These are phyloP conservation scores for Mellilla xanthometata DNA, from an alignment of 2,888 invertebrate genomes.

Conservation along the genomic window DNA sequence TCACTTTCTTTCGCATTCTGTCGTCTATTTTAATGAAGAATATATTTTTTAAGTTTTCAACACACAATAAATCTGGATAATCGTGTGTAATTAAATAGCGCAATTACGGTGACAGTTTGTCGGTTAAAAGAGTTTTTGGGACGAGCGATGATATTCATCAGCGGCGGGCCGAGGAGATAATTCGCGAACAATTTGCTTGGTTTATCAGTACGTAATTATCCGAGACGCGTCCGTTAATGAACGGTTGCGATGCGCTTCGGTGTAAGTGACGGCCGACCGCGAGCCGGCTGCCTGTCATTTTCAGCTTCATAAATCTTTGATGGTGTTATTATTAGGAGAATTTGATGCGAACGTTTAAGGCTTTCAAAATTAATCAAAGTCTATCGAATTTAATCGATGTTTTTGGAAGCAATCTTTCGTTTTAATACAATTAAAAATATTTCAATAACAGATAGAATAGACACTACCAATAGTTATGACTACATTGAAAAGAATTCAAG, in stretches of 20 bases:
- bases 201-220: slow-evolving; percentile 79
- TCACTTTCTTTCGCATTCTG: slow-evolving; percentile 14
- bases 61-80: slow-evolving; percentile 51
- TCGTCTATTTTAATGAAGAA: slow-evolving; percentile 31
- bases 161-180: slow-evolving; percentile 59
- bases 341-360: too few species aligned
- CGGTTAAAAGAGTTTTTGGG: slow-evolving; percentile 51
- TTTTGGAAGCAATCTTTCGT: too few species aligned
- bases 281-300: slow-evolving; percentile 17
- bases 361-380: too few species aligned
- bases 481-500: too few species aligned
- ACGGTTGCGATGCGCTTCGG: slow-evolving; percentile 58
- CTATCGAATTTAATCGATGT: too few species aligned
- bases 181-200: slow-evolving; percentile 77
- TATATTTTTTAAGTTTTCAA: slow-evolving; percentile 38
- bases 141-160: slow-evolving; percentile 68
- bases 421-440: too few species aligned
- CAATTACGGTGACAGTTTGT: slow-evolving; percentile 53
- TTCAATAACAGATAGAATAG: too few species aligned
- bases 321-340: slow-evolving; percentile 9
- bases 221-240: slow-evolving; percentile 74
- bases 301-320: slow-evolving; percentile 16
- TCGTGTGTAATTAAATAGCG: slow-evolving; percentile 48
- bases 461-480: too few species aligned
- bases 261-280: slow-evolving; percentile 44